phyloP scores from a whole-genome alignment of 2,888 invertebrate genomes.

The Ophion slaviceki region DNA sequence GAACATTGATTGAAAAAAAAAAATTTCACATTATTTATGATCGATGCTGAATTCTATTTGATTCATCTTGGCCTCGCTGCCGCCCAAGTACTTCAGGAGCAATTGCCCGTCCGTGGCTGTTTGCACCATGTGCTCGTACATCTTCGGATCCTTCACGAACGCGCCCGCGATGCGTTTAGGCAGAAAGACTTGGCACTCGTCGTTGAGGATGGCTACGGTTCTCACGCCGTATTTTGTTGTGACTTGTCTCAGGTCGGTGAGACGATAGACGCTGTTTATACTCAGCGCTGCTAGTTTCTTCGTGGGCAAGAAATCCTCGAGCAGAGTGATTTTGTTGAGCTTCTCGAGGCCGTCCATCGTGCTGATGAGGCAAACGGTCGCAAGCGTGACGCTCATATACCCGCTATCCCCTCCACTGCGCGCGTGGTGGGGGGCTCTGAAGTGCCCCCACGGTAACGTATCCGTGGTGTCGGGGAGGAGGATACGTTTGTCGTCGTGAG shows the following conservation, averaged over 20 bases:
- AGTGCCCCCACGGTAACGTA: slow-evolving; percentile 76
- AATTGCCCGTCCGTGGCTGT: too few relatives aligned
- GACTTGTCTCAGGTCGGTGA: slow-evolving; percentile 17
- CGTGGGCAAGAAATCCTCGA: slow-evolving; percentile 34
- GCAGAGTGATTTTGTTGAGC: slow-evolving; percentile 49
- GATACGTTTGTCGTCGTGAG: slow-evolving; percentile 75
- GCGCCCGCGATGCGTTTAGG: slow-evolving; percentile 35
- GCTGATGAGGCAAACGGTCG: background rate
- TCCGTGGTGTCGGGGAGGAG: slow-evolving; percentile 75
- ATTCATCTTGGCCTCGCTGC: slow-evolving; percentile 3
- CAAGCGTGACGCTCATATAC: slow-evolving; percentile 7
- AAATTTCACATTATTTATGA: background rate
- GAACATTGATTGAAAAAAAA: background rate
- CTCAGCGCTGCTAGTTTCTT: slow-evolving; percentile 27
- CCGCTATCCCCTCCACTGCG: slow-evolving; percentile 1
- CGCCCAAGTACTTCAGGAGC: background rate
- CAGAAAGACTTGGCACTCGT: background rate
- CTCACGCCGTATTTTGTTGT: slow-evolving; percentile 24
- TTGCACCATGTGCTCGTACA: background rate
- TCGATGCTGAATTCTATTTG: slow-evolving; percentile 31
- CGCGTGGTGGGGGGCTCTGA: slow-evolving; percentile 72
- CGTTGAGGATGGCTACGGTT: background rate
- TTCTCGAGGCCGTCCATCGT: slow-evolving; percentile 15
- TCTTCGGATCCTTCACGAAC: slow-evolving; percentile 7
- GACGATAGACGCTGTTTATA: background rate